Conservation (phyloP, 2,888 invertebrate genomes). For the Sinodicranocentrus sp. region DNA sequence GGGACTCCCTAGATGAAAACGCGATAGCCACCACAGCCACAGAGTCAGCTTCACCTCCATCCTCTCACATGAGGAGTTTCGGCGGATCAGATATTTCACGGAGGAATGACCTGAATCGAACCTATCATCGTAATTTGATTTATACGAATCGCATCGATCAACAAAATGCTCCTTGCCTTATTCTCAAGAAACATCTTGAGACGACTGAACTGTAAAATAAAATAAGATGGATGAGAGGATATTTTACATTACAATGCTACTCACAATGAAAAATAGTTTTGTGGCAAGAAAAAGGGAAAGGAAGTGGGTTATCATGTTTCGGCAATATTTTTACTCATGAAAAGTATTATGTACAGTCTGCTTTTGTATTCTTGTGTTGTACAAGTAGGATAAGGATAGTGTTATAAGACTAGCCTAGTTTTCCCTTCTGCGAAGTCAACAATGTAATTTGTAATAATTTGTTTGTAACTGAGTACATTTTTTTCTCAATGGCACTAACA, state of each 20-base stretch:
- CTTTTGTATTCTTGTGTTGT: neutral
- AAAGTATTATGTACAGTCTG: conserved; percentile 19
- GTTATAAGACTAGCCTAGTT: too few species aligned
- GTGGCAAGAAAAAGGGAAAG: neutral
- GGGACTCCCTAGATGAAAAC: conserved; percentile 93
- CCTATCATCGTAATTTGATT: conserved; percentile 76
- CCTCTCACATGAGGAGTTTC: conserved; percentile 76
- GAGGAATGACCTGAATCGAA: conserved; percentile 76
- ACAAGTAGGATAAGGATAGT: neutral
- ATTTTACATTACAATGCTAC: too few species aligned
- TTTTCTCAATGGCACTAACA: too few species aligned
- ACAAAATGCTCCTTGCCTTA: conserved; percentile 73
- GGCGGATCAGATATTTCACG: conserved; percentile 74
- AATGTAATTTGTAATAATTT: too few species aligned
- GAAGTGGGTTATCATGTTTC: conserved; percentile 25
- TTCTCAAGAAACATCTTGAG: conserved; percentile 76
- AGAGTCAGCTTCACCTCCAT: conserved; percentile 78
- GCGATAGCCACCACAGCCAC: conserved; percentile 79
- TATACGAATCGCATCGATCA: conserved; percentile 74
- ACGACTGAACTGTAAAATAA: conserved; percentile 75
- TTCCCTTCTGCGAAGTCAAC: too few species aligned
- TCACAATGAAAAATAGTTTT: too few species aligned
- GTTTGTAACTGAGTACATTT: too few species aligned
- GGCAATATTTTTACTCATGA: neutral
- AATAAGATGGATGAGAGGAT: conserved; percentile 12